Evolutionary conservation across 2,888 invertebrate genomes (phyloP).

Genomic region (Anorthoa munda): DNA sequence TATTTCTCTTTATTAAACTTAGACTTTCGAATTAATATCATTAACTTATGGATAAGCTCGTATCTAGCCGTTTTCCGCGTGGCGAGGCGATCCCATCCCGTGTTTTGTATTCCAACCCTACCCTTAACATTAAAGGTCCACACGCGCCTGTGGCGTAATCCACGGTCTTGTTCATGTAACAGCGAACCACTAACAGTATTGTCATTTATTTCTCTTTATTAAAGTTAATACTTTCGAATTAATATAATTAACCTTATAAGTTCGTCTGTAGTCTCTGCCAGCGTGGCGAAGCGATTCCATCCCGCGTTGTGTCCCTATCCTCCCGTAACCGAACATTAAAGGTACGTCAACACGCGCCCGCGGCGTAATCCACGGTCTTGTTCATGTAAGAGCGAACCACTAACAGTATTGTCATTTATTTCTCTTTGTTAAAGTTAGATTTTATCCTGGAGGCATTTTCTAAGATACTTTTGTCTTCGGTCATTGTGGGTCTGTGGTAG

Average conservation of each 20-base stretch:
- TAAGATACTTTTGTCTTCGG: constrained; percentile 23
- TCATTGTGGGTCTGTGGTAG: neutral
- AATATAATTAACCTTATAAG: too few species aligned
- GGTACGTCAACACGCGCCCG: constrained; percentile 45
- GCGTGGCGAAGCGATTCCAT: neutral
- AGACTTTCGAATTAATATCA: too few species aligned
- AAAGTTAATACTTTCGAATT: too few species aligned
- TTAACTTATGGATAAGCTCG: too few species aligned
- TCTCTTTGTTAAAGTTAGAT: constrained; percentile 31
- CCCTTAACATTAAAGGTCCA: constrained; percentile 31
- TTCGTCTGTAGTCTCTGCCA: too few species aligned
- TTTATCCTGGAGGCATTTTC: constrained; percentile 39
- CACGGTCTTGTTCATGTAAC: neutral
- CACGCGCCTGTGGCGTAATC: too few species aligned
- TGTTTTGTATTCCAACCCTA: constrained; percentile 33
- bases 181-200: too few species aligned
- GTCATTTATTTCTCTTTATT: too few species aligned
- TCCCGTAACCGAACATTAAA: constrained; percentile 34
- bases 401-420: constrained; percentile 50
- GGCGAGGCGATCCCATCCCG: too few species aligned
- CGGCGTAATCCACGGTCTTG: constrained; percentile 58
- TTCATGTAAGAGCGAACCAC: constrained; percentile 59
- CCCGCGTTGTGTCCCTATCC: constrained; percentile 35
- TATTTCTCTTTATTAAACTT: too few species aligned
- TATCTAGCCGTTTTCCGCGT: too few species aligned